Conservation (phyloP, 2,888 invertebrate genomes). For the Cheilosia vulpina region DNA sequence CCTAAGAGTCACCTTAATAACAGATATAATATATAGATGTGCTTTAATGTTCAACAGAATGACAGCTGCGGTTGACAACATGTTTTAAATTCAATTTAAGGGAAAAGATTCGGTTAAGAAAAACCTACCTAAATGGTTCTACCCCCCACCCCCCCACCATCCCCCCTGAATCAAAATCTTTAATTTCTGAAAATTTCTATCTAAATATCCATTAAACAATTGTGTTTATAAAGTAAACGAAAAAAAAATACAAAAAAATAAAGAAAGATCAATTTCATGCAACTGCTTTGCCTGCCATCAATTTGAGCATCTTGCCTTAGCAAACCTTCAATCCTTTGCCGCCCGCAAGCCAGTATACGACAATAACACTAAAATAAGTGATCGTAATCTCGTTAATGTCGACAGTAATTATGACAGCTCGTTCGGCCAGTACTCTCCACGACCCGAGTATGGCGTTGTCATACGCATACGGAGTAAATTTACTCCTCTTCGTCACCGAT, state of each 20-base stretch:
- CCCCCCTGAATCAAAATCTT: too few relatives aligned
- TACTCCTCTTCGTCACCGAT: slow-evolving; percentile 32
- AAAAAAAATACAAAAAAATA: background rate
- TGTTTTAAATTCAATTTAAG: too few relatives aligned
- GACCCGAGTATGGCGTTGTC: slow-evolving; percentile 7
- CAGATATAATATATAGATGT: too few relatives aligned
- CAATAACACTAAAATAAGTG: slow-evolving; percentile 25
- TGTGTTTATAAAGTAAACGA: background rate
- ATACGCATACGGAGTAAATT: slow-evolving; percentile 37
- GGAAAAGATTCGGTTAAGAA: too few relatives aligned
- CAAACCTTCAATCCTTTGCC: slow-evolving; percentile 13
- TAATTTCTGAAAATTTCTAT: too few relatives aligned
- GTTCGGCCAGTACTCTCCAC: slow-evolving; percentile 14
- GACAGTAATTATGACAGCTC: slow-evolving; percentile 56
- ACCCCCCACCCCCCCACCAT: too few relatives aligned
- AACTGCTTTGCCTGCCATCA: slow-evolving; percentile 4
- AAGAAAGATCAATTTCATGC: background rate
- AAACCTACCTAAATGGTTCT: too few relatives aligned
- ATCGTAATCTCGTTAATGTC: slow-evolving; percentile 52
- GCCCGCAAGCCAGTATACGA: slow-evolving; percentile 6
- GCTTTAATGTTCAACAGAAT: too few relatives aligned
- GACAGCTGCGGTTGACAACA: too few relatives aligned
- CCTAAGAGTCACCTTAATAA: too few relatives aligned
- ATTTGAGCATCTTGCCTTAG: slow-evolving; percentile 11
- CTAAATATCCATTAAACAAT: background rate